A percentile compares a stretch with the other conserved stretches of the same genome.
Evolutionary conservation across 2,113 vertebrate genomes (phyloP).

Genomic region (Capreolus pygargus): DNA sequence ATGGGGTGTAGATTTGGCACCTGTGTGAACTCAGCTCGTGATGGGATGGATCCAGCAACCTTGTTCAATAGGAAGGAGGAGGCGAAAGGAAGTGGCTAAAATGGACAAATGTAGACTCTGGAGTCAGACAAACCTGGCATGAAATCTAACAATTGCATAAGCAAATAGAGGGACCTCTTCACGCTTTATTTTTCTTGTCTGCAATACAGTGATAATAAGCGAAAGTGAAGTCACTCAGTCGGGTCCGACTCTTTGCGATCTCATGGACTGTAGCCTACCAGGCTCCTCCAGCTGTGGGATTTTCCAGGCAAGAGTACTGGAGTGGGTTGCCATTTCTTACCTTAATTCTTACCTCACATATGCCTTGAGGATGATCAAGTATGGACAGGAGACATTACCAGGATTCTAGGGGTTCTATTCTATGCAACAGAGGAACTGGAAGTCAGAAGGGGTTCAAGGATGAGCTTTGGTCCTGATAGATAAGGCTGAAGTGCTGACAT

Average conservation of each 20-base stretch:
- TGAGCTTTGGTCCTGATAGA: background rate
- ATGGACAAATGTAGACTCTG: too few relatives aligned
- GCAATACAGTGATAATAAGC: background rate
- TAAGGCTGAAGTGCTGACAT: background rate
- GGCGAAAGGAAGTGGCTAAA: background rate
- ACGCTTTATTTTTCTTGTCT: background rate
- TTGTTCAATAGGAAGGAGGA: background rate
- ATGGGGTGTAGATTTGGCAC: background rate
- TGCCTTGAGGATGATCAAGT: background rate
- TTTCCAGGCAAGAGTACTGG: background rate
- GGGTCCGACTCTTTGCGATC: background rate
- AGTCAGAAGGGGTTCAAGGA: background rate
- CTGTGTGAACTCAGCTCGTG: background rate
- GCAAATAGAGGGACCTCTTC: background rate
- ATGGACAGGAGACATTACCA: background rate
- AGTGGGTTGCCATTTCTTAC: background rate
- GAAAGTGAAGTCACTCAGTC: background rate
- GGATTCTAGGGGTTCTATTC: background rate
- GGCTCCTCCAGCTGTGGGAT: background rate
- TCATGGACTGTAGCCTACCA: background rate
- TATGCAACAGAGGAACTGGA: background rate
- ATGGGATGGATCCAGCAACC: background rate
- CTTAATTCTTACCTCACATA: background rate
- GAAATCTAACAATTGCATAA: background rate
- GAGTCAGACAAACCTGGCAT: background rate